These are phyloP conservation scores for Leucophenga montana DNA, from an alignment of 2,888 invertebrate species.

Conservation along the genomic window DNA sequence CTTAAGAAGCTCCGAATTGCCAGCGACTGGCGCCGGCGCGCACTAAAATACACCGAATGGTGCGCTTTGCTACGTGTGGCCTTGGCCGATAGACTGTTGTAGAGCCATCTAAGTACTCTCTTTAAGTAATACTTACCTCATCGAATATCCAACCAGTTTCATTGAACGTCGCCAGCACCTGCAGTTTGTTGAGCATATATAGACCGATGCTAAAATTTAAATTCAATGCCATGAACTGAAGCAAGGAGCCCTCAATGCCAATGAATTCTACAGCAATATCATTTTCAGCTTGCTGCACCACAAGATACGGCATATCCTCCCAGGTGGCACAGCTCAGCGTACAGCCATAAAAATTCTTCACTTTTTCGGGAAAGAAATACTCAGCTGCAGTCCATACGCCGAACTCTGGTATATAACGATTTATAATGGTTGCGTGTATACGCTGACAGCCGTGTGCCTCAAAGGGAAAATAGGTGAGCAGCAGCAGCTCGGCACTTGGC, in stretches of 20 bases:
- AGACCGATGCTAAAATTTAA: slow-evolving; percentile 60
- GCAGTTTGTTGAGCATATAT: slow-evolving; percentile 49
- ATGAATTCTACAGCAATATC: slow-evolving; percentile 41
- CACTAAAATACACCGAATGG: too few species aligned
- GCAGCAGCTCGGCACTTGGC: slow-evolving; percentile 35
- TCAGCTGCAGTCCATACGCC: slow-evolving; percentile 43
- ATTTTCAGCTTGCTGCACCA: slow-evolving; percentile 19
- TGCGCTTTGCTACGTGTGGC: too few species aligned
- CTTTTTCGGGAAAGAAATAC: slow-evolving; percentile 52
- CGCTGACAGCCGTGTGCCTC: slow-evolving; percentile 45
- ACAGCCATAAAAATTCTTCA: slow-evolving; percentile 61
- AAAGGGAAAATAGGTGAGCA: slow-evolving; percentile 63
- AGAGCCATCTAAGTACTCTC: background rate
- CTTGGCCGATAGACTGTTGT: too few species aligned
- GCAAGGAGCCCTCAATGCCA: slow-evolving; percentile 63
- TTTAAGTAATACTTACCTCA: slow-evolving; percentile 56
- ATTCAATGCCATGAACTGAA: slow-evolving; percentile 55
- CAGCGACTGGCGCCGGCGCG: too few species aligned
- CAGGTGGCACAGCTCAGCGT: slow-evolving; percentile 61
- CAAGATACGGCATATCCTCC: slow-evolving; percentile 62
- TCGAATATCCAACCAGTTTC: slow-evolving; percentile 51
- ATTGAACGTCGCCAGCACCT: slow-evolving; percentile 53
- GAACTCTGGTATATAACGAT: slow-evolving; percentile 41
- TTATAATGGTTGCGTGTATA: slow-evolving; percentile 50
- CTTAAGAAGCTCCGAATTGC: too few species aligned